Evolutionary conservation across 2,113 vertebrate genomes (phyloP), one percentile per base, ranked within the genome.

Genomic region (Scartelaos histophorus): DNA sequence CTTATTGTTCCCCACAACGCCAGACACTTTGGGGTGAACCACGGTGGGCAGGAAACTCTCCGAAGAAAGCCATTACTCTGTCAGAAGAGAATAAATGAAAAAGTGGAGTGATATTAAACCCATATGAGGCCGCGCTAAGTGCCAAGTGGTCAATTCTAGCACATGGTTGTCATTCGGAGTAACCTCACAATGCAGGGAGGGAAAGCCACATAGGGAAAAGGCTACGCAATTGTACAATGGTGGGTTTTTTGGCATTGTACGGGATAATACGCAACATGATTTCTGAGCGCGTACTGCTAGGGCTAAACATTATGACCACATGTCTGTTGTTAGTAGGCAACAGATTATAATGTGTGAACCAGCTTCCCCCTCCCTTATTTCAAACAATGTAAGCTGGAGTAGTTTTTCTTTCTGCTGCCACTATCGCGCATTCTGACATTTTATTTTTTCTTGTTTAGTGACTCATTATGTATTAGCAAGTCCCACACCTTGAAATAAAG

Each of bases 71-170:
- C 75, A 91, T 92, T 91, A 90, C 82, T 86, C 87, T 92, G 90
- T 89, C 86, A 90, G 80, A 83, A 82, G 72, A 84, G 85, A 84
- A 90, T 90, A 83, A 91, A 91, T 84, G 82, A 85, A 81, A 58
- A 91, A 86, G 82, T 78, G 83, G 89, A 80, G 69, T 73, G 82
- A 91, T 92, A 92, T 93, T 91, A 86, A 93, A 94, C 82, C 89
- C 92, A 93, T 91, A 92, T 93, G 92, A 92, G 90, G 82, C 80
- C 75, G 53, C 64, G 56, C 19, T 17, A 71, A 83, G 76, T 85
- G 90, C 91, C 91, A 91, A 88, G 75, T 24, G 74, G 66, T 81
- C 77, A 68, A 82, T 87, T 85, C 77, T 75, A 66, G 74, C 81
- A 85, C 83, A 82, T 82, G 84, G 78, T 79, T 75, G 80, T 79